Base-by-base conservation (phyloP, 2,797 vertebrate genomes). In the Ptychobarbus kaznakovi region DNA sequence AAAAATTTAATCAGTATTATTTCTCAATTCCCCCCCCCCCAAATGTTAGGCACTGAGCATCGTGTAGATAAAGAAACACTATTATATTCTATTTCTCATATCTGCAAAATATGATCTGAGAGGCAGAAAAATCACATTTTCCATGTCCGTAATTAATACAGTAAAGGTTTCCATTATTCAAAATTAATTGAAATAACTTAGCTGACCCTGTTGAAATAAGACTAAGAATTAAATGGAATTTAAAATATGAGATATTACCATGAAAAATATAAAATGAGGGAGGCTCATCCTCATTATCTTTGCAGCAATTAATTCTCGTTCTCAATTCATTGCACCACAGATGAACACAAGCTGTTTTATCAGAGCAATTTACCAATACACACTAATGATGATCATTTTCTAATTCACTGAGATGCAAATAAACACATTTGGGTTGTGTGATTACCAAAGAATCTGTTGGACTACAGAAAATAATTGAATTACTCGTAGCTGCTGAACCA, bases 131-230 rank as follows among this genome's bases (percentile, higher is more conserved):
- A 91, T 92, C 94, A 94, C 91, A 94, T 94, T 95, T 96, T 95
- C 94, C 94, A 94, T 92, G 94, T 91, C 89, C 93, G 96, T 97
- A 92, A 97, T 98, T 96, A 93, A 97, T 93, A 96, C 93, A 95
- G 95, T 90, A 90, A 95, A 96, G 96, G 93, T 94, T 95, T 95
- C 90, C 87, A 95, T 94, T 90, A 95, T 94, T 92, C 92, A 90
- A 92, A 95, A 93, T 92, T 93, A 90, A 93, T 87, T 66, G 91
- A 92, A 91, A 92, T 89, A 25, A 89, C 8, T 90, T 94, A 92
- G 91, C 91, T 90, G 91, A 95, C 92, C 95, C 93, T 89, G 92
- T 90, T 89, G 90, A 93, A 93, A 25, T 25, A 5, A 61, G 56
- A 58, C 10, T 11, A 56, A 93, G 87, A 95, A 94, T 94, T 94